Evolutionary conservation across 2,113 vertebrate genomes (phyloP), one percentile per base, ranked within the genome.

Genomic region (Oriolus oriolus): DNA sequence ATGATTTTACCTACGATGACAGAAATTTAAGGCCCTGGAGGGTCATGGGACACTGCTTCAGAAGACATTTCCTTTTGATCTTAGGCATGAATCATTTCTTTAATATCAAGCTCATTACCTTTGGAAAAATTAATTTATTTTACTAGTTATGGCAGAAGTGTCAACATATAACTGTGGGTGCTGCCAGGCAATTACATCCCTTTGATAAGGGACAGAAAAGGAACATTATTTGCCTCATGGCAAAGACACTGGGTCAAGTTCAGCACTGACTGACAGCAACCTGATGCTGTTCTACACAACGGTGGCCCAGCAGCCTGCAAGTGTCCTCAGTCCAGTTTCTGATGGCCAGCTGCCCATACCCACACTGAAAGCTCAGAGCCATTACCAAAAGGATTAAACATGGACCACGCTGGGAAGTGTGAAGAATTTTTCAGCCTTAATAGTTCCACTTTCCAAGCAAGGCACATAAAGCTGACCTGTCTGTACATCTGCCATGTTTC

Each of bases 101-200:
- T 82, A 80, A 44, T 64, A 95, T 56, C 68, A 86, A 96, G 63
- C 27, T 86, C 47, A 42, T 52, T 63, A 77, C 59, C 68, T 90
- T 83, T 24, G 45, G 73, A 79, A 91, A 88, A 96, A 95, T 44
- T 61, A 84, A 96, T 60, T 85, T 88, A 70, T 84, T 88, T 84
- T 54, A 79, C 10, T 42, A 94, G 39, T 44, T 56, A 83, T 30
- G 39, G 47, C 71, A 75, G 44, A 50, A 86, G 15, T 64, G 26
- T 68, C 60, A 86, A 59, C 1, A 0, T n/a, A 9, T 30, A 78
- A 52, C 63, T 41, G 59, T 41, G 56, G 33, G 27, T 69, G 60
- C 92, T 95, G 47, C 47, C 68, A 85, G 82, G 39, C 54, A 76
- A 77, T 44, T 54, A 44, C 7, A 65, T 8, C 47, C 54, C 16